Conservation (phyloP, 2,888 invertebrate species). For the Tetragnatha montana region DNA sequence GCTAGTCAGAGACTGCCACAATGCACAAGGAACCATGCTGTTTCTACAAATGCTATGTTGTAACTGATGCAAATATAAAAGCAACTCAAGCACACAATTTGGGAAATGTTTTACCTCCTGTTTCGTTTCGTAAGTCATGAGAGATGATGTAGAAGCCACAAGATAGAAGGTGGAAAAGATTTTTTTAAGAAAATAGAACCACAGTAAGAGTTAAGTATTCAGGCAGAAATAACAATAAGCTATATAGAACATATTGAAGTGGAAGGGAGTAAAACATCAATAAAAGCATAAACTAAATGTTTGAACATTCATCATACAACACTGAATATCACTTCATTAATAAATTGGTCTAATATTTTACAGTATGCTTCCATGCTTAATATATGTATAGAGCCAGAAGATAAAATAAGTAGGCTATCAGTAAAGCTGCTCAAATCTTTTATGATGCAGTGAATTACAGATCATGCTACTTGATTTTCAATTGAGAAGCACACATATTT, state of each 20-base stretch:
- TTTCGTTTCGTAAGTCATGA: conserved; percentile 54
- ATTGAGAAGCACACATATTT: background rate
- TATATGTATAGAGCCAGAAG: background rate
- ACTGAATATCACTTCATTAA: conserved; percentile 7
- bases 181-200: conserved; percentile 57
- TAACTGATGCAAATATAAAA: background rate
- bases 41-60: background rate
- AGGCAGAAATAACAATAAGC: conserved; percentile 58
- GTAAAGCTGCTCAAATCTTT: background rate
- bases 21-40: background rate
- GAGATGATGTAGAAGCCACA: conserved; percentile 63
- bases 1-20: background rate
- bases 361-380: conserved; percentile 7
- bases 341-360: conserved; percentile 9
- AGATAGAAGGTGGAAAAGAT: conserved; percentile 62
- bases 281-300: background rate
- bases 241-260: conserved; percentile 46
- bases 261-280: conserved; percentile 14
- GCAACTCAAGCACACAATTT: conserved; percentile 35
- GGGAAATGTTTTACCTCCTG: conserved; percentile 69
- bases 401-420: conserved; percentile 1
- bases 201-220: conserved; percentile 63
- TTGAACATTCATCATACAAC: background rate
- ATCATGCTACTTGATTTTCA: background rate
- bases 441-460: background rate